phyloP scores from a whole-genome alignment of 30 jellyfish, hydroid and myxozoan species.

The Pelagia noctiluca region DNA sequence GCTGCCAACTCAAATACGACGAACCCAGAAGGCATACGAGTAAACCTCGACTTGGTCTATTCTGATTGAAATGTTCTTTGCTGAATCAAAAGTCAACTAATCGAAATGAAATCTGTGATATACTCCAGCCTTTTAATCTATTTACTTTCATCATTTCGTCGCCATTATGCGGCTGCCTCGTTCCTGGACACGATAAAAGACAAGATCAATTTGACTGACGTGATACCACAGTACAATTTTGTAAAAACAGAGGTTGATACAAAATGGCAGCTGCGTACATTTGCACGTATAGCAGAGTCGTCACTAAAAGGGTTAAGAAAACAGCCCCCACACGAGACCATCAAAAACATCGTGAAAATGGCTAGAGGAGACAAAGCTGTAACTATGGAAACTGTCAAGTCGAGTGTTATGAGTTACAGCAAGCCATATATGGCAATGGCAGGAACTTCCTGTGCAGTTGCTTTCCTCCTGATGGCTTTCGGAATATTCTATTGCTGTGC shows the following conservation, averaged over 20 bases:
- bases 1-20: too few relatives aligned
- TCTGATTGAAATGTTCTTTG: too few relatives aligned
- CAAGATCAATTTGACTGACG: slow-evolving; percentile 3
- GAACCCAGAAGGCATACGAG: too few relatives aligned
- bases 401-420: slow-evolving; percentile 8
- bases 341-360: slow-evolving; percentile 5
- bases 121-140: neutral
- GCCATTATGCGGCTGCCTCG: neutral
- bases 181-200: neutral
- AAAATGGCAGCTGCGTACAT: slow-evolving; percentile 27
- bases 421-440: slow-evolving; percentile 44
- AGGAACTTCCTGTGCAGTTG: slow-evolving; percentile 5
- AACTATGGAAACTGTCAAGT: slow-evolving; percentile 11
- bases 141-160: neutral
- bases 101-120: neutral
- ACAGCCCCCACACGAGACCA: slow-evolving; percentile 28
- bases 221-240: slow-evolving; percentile 11
- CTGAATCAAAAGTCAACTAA: too few relatives aligned
- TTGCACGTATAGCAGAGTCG: slow-evolving; percentile 47
- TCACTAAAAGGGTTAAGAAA: slow-evolving; percentile 4
- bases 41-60: too few relatives aligned
- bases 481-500: slow-evolving; percentile 30
- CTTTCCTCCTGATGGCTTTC: neutral
- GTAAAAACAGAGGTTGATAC: slow-evolving; percentile 11
- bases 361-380: slow-evolving; percentile 28